Base-by-base conservation (phyloP, 1,140 invertebrate species). In the Euwallacea fornicatus region DNA sequence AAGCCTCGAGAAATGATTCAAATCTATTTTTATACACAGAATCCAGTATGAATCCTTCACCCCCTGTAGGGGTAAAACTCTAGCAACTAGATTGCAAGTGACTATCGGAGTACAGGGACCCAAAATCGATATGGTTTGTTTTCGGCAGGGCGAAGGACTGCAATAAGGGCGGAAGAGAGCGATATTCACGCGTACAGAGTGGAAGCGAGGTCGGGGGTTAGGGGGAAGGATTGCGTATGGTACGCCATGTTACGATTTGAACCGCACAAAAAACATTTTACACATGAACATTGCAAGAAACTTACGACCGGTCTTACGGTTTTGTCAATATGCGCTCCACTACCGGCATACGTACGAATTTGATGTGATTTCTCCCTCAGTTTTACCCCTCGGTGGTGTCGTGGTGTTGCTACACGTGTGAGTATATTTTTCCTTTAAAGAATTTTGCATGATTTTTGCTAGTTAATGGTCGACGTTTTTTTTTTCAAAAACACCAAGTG, bases 101-200 rank as follows among this genome's bases (percentile, higher is more conserved):
- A 78, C 77, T 76, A 77, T 78, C 76, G 78, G 76, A 74, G 73
- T 75, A 79, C 75, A 73, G 59, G 42, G 33, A n/a, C 42, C 75
- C 73, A 79, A 80, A 80, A 80, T 80, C 79, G 79, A 80, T 80
- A 78, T 77, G 75, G 79, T 78, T 78, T 77, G 76, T 79, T 80
- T 80, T 74, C 76, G 75, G 71, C 56, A 74, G 74, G 75, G 76
- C 69, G 66, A 72, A 71, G 70, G 72, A 69, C 71, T 77, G 71
- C 58, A 74, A 71, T 78, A 78, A 78, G 74, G 77, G 77, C 75
- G 77, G 76, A 79, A 76, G 74, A 77, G 76, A 76, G 73, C 75
- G 76, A 76, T 76, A 76, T 77, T 56, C 69, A 65, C 66, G 60
- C 44, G 59, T 64, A 55, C 66, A 56, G 69, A 62, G 64, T 63